Evolutionary conservation across 2,888 invertebrate genomes (phyloP).

Genomic region (Mellilla xanthometata): DNA sequence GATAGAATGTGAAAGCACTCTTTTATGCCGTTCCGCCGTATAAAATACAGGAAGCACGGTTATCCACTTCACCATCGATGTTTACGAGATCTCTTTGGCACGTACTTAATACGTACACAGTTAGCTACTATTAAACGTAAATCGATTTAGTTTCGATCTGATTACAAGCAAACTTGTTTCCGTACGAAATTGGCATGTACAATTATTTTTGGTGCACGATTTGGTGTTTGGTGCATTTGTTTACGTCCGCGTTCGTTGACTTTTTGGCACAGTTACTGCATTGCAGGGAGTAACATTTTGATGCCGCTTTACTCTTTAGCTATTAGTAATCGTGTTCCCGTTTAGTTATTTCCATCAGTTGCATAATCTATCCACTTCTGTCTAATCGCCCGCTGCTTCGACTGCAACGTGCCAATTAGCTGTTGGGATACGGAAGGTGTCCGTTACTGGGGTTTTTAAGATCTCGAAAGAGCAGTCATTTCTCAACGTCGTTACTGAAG

Average conservation of each 20-base stretch:
- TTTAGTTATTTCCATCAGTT: constrained; percentile 20
- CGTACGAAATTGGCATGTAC: constrained; percentile 38
- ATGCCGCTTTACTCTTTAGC: constrained; percentile 10
- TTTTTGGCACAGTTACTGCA: constrained; percentile 33
- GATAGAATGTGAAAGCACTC: constrained; percentile 52
- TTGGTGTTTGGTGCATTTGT: constrained; percentile 48
- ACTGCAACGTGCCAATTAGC: constrained; percentile 11
- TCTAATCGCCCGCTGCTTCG: constrained; percentile 4
- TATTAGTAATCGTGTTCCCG: constrained; percentile 15
- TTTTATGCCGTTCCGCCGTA: constrained; percentile 46
- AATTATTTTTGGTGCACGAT: constrained; percentile 37
- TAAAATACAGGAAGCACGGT: constrained; percentile 55
- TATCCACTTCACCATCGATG: constrained; percentile 46
- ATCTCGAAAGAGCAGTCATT: background rate
- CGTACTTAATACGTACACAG: constrained; percentile 28
- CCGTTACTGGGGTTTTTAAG: background rate
- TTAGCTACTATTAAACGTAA: constrained; percentile 54
- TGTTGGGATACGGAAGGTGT: background rate
- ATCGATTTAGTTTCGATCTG: constrained; percentile 63
- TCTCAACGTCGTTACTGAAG: constrained; percentile 1
- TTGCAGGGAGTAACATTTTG: constrained; percentile 9
- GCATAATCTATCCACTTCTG: constrained; percentile 15
- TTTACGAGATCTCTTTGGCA: constrained; percentile 64
- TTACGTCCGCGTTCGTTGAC: constrained; percentile 51
- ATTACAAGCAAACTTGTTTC: constrained; percentile 59